Evolutionary conservation across 1,140 invertebrate genomes (phyloP), one percentile per base, ranked within the genome.

Genomic region (Formica exsecta): DNA sequence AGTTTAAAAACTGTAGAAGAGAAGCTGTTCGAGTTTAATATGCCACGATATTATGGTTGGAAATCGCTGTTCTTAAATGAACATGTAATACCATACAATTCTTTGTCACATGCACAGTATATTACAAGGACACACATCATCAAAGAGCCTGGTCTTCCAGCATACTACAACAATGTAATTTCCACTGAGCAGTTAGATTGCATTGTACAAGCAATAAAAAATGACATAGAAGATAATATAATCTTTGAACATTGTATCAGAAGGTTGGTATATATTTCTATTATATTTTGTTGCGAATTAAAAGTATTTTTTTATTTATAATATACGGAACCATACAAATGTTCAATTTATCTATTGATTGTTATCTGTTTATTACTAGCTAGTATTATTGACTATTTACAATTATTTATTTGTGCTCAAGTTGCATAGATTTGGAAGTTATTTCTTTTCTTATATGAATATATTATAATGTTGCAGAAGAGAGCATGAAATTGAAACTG

Each of bases 41-140:
- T 98, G 96, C 97, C 97, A 7, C 96, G 96, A 68, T 98, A 97
- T 93, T 98, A 98, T 93, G 97, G 98, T 8, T 98, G 96, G 95
- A 96, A 96, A 87, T 96, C 95, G 41, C 92, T 96, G 32, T 94
- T 96, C 84, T 92, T 98, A 6, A 92, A 95, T 1, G 97, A 98
- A 91, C 92, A 95, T 66, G 65, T 87, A 29, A 91, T 97, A 65
- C 96, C 96, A 3, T 98, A 97, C 89, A 97, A 98, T 94, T 95
- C 96, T 54, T 93, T 98, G 89, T 94, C 96, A 7, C 94, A 97
- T 57, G 95, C 96, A 13, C 96, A 98, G 91, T 96, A 97, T 91
- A 96, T 97, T 62, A 98, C 98, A 9, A 96, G 96, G 93, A 98
- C 97, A 13, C 96, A 97, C 88, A 85, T 97, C 2, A 92, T 95